Base-by-base conservation (phyloP, 2,113 vertebrate species). In the Lophochroa leadbeateri region DNA sequence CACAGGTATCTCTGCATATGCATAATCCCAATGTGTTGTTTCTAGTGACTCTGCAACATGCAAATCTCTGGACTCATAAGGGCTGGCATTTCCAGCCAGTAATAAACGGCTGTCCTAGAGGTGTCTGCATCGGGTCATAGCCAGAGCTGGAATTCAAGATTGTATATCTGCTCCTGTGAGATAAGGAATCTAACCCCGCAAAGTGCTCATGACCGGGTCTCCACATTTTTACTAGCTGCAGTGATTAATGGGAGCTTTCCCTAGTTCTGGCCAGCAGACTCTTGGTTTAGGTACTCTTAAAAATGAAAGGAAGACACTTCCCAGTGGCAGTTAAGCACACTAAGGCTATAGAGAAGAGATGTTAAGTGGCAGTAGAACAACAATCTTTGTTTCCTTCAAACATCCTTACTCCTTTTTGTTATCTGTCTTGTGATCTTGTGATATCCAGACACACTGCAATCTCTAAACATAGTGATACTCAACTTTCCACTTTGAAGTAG, bases 1-100 rank as follows among this genome's bases (percentile, higher is more conserved):
- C 53, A 19, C 0, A 1, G 10, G 8, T 65, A 4, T 67, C 29
- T 76, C 63, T 61, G 28, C 52, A 68, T 35, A 57, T 27, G 9
- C 64, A 53, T 14, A 43, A 50, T 76, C 27, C 74, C 70, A 78
- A 6, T 0, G 2, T 5, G 7, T 25, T 0, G 0, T 35, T 76
- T 47, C 61, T 82, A 44, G 57, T 82, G 75, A 47, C 75, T 49
- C 44, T 82, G 63, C 24, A 43, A 0, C 43, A 65, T 72, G 35
- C 55, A 88, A 28, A 82, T 72, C 43, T 19, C 61, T 63, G 23
- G n/a, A 11, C 33, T 70, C 20, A 3, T 17, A 84, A 52, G 20
- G 60, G 13, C 20, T 93, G 84, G 55, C 39, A 77, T 72, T 19
- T 85, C 43, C 52, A 55, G 43, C 3, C 41, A 9, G 57, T 76